These are phyloP conservation scores for Eristalis arbustorum DNA, from an alignment of 2,888 invertebrate species.

Conservation along the genomic window DNA sequence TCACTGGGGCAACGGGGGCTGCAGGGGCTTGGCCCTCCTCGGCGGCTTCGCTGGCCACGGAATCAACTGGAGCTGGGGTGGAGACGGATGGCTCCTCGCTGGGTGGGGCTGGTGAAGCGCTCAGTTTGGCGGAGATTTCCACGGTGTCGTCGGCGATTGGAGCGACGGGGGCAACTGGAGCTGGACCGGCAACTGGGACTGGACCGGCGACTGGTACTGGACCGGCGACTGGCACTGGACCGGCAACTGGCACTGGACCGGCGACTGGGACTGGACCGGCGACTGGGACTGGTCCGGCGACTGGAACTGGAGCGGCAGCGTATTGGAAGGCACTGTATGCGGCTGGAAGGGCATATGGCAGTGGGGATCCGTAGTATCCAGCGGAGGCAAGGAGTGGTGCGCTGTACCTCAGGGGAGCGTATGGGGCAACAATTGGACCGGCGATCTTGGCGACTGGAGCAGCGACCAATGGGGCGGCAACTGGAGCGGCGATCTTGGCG, in stretches of 20 bases:
- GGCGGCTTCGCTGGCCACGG: constrained; percentile 1
- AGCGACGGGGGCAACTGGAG: not conserved
- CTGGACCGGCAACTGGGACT: constrained; percentile 5
- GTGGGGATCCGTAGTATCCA: constrained; percentile 23
- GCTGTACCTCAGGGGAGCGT: constrained; percentile 71
- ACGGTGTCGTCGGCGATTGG: constrained; percentile 25
- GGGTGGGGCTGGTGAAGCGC: constrained; percentile 10
- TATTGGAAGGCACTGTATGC: constrained; percentile 11
- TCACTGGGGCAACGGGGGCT: constrained; percentile 52
- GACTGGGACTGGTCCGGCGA: not conserved
- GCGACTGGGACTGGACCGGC: not conserved
- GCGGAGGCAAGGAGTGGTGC: constrained; percentile 5
- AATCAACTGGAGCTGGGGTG: constrained; percentile 52
- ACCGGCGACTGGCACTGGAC: not conserved
- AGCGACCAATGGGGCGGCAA: constrained; percentile 80
- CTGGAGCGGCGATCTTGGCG: constrained; percentile 24
- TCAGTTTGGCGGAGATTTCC: constrained; percentile 20
- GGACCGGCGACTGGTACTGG: constrained; percentile 11
- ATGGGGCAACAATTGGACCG: no score
- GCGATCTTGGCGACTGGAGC: constrained; percentile 79
- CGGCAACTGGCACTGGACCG: not conserved
- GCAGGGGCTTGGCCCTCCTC: constrained; percentile 1
- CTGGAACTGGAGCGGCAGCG: not conserved
- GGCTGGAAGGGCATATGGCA: constrained; percentile 37
- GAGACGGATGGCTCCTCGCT: constrained; percentile 4